phyloP scores from a whole-genome alignment of 2,797 vertebrate species.

The Manis crassicaudata region DNA sequence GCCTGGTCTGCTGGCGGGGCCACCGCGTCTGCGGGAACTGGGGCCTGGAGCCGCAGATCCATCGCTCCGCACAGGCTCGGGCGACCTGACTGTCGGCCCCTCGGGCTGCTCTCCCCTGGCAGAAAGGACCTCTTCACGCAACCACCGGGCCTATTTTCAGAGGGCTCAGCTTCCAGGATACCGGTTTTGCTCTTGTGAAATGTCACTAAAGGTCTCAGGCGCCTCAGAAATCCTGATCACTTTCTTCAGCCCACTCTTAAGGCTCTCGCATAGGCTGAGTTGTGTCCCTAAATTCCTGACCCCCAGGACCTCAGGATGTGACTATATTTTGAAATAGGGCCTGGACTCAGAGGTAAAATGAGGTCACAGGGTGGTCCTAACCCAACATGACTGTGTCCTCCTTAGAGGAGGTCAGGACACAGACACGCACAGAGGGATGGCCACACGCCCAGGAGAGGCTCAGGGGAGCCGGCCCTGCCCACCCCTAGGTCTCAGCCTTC shows the following conservation, averaged over 20 bases:
- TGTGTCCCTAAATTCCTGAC: not conserved
- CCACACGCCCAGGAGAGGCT: not conserved
- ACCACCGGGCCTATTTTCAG: not conserved
- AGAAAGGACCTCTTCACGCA: not conserved
- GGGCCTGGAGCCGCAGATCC: not conserved
- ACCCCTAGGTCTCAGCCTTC: not conserved
- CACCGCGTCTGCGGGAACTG: not conserved
- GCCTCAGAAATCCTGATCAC: not conserved
- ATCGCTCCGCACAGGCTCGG: accelerated
- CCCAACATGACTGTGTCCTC: not conserved
- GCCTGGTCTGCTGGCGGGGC: not conserved
- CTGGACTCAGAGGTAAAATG: not conserved
- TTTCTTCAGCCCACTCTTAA: not conserved
- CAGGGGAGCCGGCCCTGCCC: not conserved
- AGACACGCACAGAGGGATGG: not conserved
- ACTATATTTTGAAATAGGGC: not conserved
- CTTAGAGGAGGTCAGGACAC: not conserved
- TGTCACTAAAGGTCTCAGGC: not conserved
- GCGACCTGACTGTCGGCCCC: not conserved
- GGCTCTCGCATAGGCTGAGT: not conserved
- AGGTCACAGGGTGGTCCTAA: not conserved
- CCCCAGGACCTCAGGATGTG: not conserved
- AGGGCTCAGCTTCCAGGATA: not conserved
- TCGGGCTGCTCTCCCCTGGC: not conserved
- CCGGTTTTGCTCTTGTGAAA: not conserved